Evolutionary conservation across 2,113 vertebrate genomes (phyloP).

Genomic region (Nymphicus hollandicus): DNA sequence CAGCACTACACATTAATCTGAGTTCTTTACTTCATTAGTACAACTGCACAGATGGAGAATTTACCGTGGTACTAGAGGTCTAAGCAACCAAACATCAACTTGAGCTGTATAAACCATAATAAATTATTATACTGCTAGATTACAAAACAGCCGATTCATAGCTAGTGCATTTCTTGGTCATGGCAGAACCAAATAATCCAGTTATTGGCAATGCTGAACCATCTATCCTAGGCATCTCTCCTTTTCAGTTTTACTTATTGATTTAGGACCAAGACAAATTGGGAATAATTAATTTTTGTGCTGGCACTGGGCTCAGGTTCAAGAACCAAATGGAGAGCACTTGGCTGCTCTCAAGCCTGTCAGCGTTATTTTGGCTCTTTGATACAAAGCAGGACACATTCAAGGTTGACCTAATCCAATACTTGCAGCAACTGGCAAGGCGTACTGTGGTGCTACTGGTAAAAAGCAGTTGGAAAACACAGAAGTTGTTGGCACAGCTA

Average conservation of each 20-base stretch:
- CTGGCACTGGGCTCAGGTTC: not conserved
- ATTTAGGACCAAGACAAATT: not conserved
- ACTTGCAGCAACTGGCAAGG: not conserved
- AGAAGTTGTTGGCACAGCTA: not conserved
- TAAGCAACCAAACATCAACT: slow-evolving; percentile 11
- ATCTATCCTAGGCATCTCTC: not conserved
- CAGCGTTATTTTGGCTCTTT: not conserved
- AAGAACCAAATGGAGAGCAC: not conserved
- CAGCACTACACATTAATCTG: not conserved
- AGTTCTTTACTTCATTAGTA: not conserved
- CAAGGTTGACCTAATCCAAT: not conserved
- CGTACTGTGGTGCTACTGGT: not conserved
- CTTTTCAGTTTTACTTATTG: not conserved
- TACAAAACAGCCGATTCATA: not conserved
- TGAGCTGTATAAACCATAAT: not conserved
- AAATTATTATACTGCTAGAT: not conserved
- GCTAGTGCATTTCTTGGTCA: not conserved
- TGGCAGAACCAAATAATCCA: not conserved
- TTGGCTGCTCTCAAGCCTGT: not conserved
- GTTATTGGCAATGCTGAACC: not conserved
- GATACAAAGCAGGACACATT: not conserved
- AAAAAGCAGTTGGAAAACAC: not conserved
- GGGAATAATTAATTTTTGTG: not conserved
- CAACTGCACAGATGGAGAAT: not conserved
- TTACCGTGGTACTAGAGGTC: not conserved